Conservation (phyloP, 2,888 invertebrate genomes). For the Erebia ligea region DNA sequence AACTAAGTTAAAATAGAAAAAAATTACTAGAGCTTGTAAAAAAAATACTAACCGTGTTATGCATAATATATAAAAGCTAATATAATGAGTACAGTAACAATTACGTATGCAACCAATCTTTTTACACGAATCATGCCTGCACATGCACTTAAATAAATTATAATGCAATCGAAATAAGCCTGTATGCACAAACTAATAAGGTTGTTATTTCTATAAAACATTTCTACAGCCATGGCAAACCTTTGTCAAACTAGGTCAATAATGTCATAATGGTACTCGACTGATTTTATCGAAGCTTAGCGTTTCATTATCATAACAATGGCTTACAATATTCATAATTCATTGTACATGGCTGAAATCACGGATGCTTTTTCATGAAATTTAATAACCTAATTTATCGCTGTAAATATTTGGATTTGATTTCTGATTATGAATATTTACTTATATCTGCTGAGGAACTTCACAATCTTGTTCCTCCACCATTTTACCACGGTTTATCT, state of each 20-base stretch:
- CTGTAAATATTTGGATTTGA: no score
- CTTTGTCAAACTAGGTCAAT: conserved; percentile 8
- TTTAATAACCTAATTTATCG: not conserved
- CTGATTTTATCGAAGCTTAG: conserved; percentile 31
- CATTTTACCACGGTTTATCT: no score
- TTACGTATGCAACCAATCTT: conserved; percentile 9
- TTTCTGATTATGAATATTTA: no score
- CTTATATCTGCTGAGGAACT: no score
- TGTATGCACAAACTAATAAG: not conserved
- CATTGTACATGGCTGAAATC: not conserved
- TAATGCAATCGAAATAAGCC: not conserved
- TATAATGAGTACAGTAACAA: not conserved
- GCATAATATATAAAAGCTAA: no score
- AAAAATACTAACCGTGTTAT: not conserved
- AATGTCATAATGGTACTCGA: conserved; percentile 10
- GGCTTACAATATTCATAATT: conserved; percentile 12
- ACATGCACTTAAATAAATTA: not conserved
- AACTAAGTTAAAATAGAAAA: not conserved
- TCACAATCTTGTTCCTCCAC: no score
- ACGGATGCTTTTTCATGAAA: not conserved
- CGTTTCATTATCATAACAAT: conserved; percentile 25
- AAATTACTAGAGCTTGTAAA: not conserved
- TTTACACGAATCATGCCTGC: not conserved
- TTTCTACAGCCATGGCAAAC: not conserved
- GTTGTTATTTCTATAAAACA: not conserved